Percentiles rank a stretch among this genome's conserved stretches.
Evolutionary conservation across 2,888 invertebrate genomes (phyloP).

Genomic region (Mystacides longicornis): DNA sequence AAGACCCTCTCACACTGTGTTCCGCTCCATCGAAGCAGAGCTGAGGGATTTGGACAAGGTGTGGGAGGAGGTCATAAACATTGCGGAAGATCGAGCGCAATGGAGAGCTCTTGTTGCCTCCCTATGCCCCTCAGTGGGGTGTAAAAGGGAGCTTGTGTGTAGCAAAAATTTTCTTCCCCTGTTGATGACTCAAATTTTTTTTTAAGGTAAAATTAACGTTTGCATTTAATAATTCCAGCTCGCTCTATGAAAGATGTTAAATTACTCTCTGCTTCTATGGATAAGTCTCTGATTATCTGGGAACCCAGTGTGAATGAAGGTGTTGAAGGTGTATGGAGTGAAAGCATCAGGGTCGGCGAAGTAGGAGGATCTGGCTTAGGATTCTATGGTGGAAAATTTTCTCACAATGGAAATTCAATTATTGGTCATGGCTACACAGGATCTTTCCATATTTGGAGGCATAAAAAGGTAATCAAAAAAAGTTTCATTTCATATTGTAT

Average conservation of each 20-base stretch:
- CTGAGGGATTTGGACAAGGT: too few species aligned
- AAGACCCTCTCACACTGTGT: too few species aligned
- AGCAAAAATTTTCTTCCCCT: too few species aligned
- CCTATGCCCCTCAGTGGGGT: too few species aligned
- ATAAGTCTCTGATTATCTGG: conserved; percentile 91
- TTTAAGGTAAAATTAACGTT: too few species aligned
- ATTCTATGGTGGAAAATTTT: conserved; percentile 82
- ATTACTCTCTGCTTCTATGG: conserved; percentile 82
- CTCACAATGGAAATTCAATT: conserved; percentile 60
- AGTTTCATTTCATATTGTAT: background rate
- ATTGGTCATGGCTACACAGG: conserved; percentile 89
- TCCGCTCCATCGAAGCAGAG: too few species aligned
- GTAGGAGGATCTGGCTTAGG: conserved; percentile 93
- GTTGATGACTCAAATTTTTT: too few species aligned
- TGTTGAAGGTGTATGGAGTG: conserved; percentile 70
- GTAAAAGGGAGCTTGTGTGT: too few species aligned
- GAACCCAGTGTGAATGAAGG: conserved; percentile 47
- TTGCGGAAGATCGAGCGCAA: too few species aligned
- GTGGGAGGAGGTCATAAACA: too few species aligned
- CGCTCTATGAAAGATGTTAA: conserved; percentile 41
- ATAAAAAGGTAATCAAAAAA: background rate
- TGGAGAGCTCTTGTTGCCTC: too few species aligned
- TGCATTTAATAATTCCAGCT: too few species aligned
- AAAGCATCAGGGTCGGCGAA: conserved; percentile 77
- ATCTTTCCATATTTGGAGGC: conserved; percentile 81